Percentiles rank a stretch among this genome's conserved stretches.
These are phyloP conservation scores for Vesta saturnalis DNA, from an alignment of 2,888 invertebrate genomes.

Conservation along the genomic window DNA sequence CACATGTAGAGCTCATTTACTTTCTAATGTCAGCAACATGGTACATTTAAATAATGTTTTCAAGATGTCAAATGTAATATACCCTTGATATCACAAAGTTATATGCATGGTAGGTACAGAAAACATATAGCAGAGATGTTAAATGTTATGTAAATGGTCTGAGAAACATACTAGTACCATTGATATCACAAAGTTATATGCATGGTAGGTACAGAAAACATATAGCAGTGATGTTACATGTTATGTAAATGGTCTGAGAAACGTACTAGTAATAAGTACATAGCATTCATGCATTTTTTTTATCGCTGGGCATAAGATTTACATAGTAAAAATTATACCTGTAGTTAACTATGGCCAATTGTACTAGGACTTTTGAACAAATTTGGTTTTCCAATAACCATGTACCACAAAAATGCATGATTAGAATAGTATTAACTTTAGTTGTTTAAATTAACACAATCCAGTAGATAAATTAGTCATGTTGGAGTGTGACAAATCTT, in stretches of 20 bases:
- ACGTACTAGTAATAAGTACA: background rate
- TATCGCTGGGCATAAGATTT: background rate
- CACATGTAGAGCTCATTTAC: constrained; percentile 1
- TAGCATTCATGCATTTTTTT: background rate
- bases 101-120: no score
- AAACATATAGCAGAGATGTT: no score
- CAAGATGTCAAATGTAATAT: background rate
- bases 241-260: constrained; percentile 5
- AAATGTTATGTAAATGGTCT: no score
- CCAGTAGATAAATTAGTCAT: background rate
- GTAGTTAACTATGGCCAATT: background rate
- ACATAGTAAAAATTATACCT: constrained; percentile 2
- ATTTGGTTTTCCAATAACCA: constrained; percentile 1
- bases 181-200: constrained; percentile 1
- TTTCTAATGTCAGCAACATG: constrained; percentile 5
- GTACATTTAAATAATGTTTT: constrained; percentile 3
- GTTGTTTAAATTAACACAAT: background rate
- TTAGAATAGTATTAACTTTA: background rate
- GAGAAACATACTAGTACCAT: no score
- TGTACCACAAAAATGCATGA: background rate
- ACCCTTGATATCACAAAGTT: no score
- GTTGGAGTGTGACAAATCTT: no score
- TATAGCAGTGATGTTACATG: background rate
- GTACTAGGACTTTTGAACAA: constrained; percentile 1
- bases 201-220: constrained; percentile 3